Conservation (phyloP, 35 echinoderm and acorn worm genomes). For the Lytechinus pictus region DNA sequence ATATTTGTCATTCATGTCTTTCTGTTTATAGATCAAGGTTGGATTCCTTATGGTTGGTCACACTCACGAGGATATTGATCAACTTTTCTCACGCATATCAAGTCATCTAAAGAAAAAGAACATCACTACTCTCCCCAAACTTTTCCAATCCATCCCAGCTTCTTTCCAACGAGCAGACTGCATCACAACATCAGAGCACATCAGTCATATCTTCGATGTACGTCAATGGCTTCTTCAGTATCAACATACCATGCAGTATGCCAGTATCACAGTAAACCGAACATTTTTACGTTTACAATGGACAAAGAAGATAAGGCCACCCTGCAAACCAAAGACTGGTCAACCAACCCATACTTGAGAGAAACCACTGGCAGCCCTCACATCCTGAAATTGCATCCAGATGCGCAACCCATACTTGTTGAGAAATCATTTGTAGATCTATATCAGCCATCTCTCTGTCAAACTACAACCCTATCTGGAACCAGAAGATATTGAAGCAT, state of each 20-base stretch:
- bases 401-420: neutral
- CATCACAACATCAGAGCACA: conserved; percentile 21
- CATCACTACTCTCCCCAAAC: conserved; percentile 43
- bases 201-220: neutral
- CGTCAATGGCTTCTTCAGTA: conserved; percentile 44
- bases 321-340: conserved; percentile 9
- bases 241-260: neutral
- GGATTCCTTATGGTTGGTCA: conserved; percentile 62
- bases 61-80: conserved; percentile 58
- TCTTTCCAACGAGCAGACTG: neutral
- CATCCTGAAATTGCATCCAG: neutral
- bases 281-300: conserved; percentile 52
- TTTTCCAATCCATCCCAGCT: neutral
- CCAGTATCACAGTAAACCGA: conserved; percentile 51
- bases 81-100: conserved; percentile 59
- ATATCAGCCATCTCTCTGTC: neutral
- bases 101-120: neutral
- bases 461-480: neutral
- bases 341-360: neutral
- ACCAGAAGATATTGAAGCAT: neutral
- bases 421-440: neutral
- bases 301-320: conserved; percentile 29
- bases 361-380: neutral
- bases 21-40: conserved; percentile 49
- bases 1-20: too few relatives aligned